Conservation (phyloP, 2,888 invertebrate species). For the Gordius sp. region DNA sequence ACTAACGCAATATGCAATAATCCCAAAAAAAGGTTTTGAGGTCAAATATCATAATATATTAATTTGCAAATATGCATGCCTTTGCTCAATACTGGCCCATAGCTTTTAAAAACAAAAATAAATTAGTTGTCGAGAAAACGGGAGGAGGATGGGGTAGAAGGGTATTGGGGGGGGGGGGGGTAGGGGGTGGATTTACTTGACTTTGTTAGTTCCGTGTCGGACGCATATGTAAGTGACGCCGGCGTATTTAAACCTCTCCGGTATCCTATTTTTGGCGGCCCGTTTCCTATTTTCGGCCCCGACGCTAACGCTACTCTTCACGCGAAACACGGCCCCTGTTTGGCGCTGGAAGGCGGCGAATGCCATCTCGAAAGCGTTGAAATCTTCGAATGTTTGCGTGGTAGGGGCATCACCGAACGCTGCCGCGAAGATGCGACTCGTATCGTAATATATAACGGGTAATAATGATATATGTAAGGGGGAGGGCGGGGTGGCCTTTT, state of each 20-base stretch:
- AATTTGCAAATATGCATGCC: too few species aligned
- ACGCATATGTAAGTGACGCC: conserved; percentile 12
- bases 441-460: conserved; percentile 8
- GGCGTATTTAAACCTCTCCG: conserved; percentile 6
- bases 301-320: conserved; percentile 10
- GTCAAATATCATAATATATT: too few species aligned
- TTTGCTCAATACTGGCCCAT: too few species aligned
- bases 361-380: background rate
- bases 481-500: too few species aligned
- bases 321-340: background rate
- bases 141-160: too few species aligned
- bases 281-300: conserved; percentile 12
- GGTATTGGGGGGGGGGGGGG: too few species aligned
- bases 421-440: background rate
- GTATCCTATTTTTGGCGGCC: background rate
- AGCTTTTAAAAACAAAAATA: too few species aligned
- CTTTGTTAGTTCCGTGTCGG: conserved; percentile 7
- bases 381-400: conserved; percentile 13
- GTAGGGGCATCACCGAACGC: background rate
- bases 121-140: too few species aligned
- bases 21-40: too few species aligned
- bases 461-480: too few species aligned
- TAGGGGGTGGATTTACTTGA: too few species aligned
- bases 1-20: too few species aligned
- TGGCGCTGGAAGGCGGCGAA: background rate